phyloP scores from a whole-genome alignment of 2,113 vertebrate genomes.

The Silurus meridionalis region DNA sequence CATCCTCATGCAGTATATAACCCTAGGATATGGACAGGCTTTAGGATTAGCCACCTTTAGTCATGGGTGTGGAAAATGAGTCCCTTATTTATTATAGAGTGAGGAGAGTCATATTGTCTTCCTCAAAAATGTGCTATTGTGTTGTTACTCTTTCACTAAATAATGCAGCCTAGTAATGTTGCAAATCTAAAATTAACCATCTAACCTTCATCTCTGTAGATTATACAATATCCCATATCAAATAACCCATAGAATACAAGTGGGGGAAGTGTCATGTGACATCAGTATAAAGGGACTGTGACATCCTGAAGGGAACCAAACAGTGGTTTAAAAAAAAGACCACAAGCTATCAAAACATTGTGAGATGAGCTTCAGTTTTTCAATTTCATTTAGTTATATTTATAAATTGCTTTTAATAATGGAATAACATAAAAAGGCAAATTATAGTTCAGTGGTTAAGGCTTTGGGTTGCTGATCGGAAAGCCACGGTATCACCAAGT shows the following conservation, averaged over 20 bases:
- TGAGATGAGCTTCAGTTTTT: neutral
- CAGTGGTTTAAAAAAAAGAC: neutral
- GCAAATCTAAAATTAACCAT: neutral
- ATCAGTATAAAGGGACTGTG: neutral
- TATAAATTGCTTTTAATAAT: neutral
- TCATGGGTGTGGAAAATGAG: neutral
- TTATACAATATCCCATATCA: neutral
- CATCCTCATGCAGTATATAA: neutral
- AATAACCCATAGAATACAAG: neutral
- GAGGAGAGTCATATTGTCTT: neutral
- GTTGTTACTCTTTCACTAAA: neutral
- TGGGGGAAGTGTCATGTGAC: neutral
- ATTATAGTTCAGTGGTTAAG: too few relatives aligned
- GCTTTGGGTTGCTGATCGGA: too few relatives aligned
- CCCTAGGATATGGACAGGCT: neutral
- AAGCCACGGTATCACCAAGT: too few relatives aligned
- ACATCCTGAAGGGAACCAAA: neutral
- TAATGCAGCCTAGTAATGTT: conserved; percentile 7
- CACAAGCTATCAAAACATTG: too few relatives aligned
- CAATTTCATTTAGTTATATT: neutral
- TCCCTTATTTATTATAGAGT: conserved; percentile 13
- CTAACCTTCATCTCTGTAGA: neutral
- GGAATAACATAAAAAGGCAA: neutral
- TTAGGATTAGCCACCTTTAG: neutral
- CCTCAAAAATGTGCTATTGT: neutral